A percentile compares a stretch with the other conserved stretches of the same genome.
Conservation (phyloP, 2,888 invertebrate species). For the Thumatha senex region DNA sequence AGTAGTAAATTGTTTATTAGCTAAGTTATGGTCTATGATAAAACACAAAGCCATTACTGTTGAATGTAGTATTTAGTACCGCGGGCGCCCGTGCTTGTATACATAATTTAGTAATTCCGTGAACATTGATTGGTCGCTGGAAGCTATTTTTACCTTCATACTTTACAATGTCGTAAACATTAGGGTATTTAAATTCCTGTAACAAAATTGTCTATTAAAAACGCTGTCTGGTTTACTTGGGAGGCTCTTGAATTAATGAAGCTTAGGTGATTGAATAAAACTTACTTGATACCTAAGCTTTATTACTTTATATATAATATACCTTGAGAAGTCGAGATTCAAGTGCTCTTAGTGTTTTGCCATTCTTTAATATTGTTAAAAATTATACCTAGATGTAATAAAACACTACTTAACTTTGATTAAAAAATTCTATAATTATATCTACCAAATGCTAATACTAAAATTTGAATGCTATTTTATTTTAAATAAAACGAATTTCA, state of each 20-base stretch:
- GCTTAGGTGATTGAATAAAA: not conserved
- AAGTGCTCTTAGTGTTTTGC: no score
- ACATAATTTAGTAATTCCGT: slow-evolving; percentile 26
- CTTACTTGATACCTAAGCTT: no score
- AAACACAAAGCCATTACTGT: slow-evolving; percentile 56
- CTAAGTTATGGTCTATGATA: slow-evolving; percentile 66
- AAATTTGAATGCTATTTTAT: no score
- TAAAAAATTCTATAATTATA: no score
- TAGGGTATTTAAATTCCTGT: slow-evolving; percentile 13
- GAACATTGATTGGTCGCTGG: slow-evolving; percentile 25
- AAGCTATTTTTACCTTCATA: slow-evolving; percentile 20
- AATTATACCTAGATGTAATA: no score
- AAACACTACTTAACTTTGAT: no score
- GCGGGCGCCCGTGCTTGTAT: slow-evolving; percentile 31
- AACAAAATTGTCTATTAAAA: slow-evolving; percentile 1
- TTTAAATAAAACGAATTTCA: no score
- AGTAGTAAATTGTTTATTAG: slow-evolving; percentile 60
- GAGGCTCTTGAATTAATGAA: not conserved
- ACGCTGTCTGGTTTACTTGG: not conserved
- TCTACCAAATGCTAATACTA: no score
- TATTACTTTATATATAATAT: no score
- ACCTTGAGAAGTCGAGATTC: no score
- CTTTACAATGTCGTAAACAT: slow-evolving; percentile 23
- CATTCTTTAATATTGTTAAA: no score
- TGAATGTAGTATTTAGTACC: no score